These are phyloP conservation scores for Coturnix japonica DNA, from an alignment of 2,113 vertebrate species.

Conservation along the genomic window DNA sequence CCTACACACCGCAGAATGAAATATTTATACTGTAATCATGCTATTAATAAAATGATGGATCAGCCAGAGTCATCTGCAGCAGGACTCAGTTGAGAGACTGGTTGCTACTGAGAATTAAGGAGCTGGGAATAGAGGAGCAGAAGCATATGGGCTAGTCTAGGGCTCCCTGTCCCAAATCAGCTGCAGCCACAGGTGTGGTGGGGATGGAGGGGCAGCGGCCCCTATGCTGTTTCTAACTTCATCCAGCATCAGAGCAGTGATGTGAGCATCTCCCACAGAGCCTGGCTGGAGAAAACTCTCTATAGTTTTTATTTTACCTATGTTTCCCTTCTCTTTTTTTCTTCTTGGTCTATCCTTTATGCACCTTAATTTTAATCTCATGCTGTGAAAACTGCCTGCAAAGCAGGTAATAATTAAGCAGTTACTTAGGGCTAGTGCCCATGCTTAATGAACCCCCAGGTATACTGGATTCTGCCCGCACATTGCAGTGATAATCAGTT, in stretches of 20 bases:
- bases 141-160: background rate
- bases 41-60: slow-evolving; percentile 67
- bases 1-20: slow-evolving; percentile 37
- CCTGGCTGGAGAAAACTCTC: background rate
- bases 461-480: background rate
- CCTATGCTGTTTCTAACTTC: background rate
- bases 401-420: background rate
- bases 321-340: background rate
- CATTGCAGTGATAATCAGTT: background rate
- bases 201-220: background rate
- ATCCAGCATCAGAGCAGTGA: background rate
- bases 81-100: background rate
- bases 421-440: background rate
- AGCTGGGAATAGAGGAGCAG: background rate
- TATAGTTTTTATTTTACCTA: background rate
- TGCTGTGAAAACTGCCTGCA: background rate
- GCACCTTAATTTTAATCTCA: background rate
- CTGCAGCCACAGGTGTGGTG: accelerated
- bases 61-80: background rate
- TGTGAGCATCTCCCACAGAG: background rate
- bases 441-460: background rate
- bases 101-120: background rate
- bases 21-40: slow-evolving; percentile 52
- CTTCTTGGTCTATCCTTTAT: background rate
- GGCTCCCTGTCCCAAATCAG: background rate